Evolutionary conservation across 2,888 invertebrate genomes (phyloP).

Genomic region (Meteorus colon): DNA sequence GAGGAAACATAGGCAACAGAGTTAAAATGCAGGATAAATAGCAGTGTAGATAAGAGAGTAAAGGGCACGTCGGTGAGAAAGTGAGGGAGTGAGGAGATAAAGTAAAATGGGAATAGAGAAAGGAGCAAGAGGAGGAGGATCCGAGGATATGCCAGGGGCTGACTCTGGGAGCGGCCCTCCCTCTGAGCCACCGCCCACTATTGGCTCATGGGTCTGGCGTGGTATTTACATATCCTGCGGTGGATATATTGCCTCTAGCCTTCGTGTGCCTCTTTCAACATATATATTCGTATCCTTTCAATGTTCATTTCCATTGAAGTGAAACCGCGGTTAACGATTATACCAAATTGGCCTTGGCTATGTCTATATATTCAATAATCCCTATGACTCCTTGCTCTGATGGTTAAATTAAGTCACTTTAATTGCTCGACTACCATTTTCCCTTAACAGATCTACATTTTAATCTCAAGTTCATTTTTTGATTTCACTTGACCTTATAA

Average conservation of each 20-base stretch:
- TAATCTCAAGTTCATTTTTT: slow-evolving; percentile 4
- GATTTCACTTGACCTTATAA: not conserved
- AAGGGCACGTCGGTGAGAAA: slow-evolving; percentile 1
- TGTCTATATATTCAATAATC: not conserved
- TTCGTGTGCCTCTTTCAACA: not conserved
- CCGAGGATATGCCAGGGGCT: slow-evolving; percentile 40
- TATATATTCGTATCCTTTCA: not conserved
- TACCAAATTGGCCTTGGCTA: slow-evolving; percentile 13
- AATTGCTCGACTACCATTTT: slow-evolving; percentile 25
- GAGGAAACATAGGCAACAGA: not conserved
- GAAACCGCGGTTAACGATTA: slow-evolving; percentile 30
- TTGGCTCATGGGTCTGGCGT: slow-evolving; percentile 32
- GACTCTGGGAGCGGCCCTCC: slow-evolving; percentile 42
- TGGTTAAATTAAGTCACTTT: slow-evolving; percentile 38
- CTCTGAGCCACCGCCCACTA: slow-evolving; percentile 44
- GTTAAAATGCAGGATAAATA: slow-evolving; percentile 9
- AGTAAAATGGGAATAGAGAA: slow-evolving; percentile 28
- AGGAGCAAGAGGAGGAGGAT: slow-evolving; percentile 36
- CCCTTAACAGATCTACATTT: not conserved
- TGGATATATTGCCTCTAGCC: slow-evolving; percentile 18
- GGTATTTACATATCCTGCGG: slow-evolving; percentile 41
- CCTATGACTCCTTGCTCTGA: not conserved
- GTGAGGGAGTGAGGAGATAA: slow-evolving; percentile 17
- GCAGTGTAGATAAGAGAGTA: not conserved
- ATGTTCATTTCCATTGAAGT: slow-evolving; percentile 15